Evolutionary conservation across 2,797 vertebrate genomes (phyloP), one percentile per base, ranked within the genome.

Genomic region (Setipinna tenuifilis): DNA sequence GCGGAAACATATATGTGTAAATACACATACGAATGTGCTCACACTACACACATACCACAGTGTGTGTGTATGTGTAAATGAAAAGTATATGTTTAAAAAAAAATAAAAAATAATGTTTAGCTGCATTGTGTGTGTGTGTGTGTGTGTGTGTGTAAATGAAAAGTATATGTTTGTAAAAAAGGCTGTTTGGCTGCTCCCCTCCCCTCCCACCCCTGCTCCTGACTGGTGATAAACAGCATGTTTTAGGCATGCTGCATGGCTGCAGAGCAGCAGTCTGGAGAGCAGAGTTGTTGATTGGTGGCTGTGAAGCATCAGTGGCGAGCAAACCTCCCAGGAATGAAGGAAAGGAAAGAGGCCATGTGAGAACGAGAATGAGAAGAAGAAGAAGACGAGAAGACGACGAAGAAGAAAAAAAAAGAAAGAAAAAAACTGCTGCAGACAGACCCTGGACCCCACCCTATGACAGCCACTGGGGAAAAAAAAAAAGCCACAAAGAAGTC

Each of bases 291-390:
- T 35, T 78, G 71, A 78, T 44, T 78, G 71, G 35, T 31, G 35
- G 35, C 71, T 21, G 71, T 78, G 71, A 78, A 41, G 35, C 71
- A 78, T 78, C 71, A 78, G 71, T 44, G 71, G 71, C 68, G 17
- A 75, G 68, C 71, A 78, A 41, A 44, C 35, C 35, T 78, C 71
- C 71, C 71, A 44, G 31, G 71, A 78, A 78, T 78, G 71, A 78
- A 19, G 35, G 65, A 44, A 44, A 41, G 35, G 71, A 75, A 14
- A 41, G 31, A 35, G 31, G 17, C 71, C 16, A 78, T 41, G 71
- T 1, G 7, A 9, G 50, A 54, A 54, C 50, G 50, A 54, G 50
- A 14, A 54, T n/a, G 46, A 48, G 46, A 48, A 48, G 46, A 10
- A 48, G 46, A 48, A 48, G 46, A 10, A 48, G 10, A 10, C 3